These are phyloP conservation scores for Adoxophyes honmai DNA, from an alignment of 1,140 invertebrate genomes.

Conservation along the genomic window DNA sequence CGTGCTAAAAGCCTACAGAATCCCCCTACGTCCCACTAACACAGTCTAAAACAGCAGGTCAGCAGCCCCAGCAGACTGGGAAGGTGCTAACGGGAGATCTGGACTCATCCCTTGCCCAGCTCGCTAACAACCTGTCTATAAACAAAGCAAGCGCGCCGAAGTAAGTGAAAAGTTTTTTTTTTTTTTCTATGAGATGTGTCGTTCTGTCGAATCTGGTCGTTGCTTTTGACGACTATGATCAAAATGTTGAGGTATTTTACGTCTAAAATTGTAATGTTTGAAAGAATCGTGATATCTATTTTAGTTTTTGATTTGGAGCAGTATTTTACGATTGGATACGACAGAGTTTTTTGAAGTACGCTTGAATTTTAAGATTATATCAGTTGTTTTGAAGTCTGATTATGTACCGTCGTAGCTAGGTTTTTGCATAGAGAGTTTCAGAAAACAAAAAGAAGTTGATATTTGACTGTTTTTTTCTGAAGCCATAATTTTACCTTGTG, in stretches of 20 bases:
- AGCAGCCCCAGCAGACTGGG: conserved; percentile 76
- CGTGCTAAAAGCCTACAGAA: neutral
- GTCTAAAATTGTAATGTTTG: too few species aligned
- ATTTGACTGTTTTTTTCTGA: too few species aligned
- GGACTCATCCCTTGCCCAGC: conserved; percentile 92
- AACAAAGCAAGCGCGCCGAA: conserved; percentile 84
- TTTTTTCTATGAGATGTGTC: too few species aligned
- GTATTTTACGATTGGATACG: neutral
- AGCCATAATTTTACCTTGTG: too few species aligned
- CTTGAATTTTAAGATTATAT: conserved; percentile 8
- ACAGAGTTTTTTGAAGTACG: neutral
- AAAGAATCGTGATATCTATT: too few species aligned
- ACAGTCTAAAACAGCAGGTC: conserved; percentile 38
- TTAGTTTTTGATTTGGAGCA: too few species aligned
- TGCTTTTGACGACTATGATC: too few species aligned
- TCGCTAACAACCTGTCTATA: conserved; percentile 95
- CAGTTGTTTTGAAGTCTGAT: neutral
- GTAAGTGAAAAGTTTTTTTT: too few species aligned
- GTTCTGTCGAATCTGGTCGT: too few species aligned
- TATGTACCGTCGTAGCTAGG: conserved; percentile 8
- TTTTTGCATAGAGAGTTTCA: neutral
- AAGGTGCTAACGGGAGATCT: conserved; percentile 94
- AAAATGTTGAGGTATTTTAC: too few species aligned
- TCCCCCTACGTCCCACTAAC: conserved; percentile 21
- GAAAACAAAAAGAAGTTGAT: neutral